These are phyloP conservation scores for Acipenser ruthenus DNA, from an alignment of 2,797 vertebrate genomes.

Conservation along the genomic window DNA sequence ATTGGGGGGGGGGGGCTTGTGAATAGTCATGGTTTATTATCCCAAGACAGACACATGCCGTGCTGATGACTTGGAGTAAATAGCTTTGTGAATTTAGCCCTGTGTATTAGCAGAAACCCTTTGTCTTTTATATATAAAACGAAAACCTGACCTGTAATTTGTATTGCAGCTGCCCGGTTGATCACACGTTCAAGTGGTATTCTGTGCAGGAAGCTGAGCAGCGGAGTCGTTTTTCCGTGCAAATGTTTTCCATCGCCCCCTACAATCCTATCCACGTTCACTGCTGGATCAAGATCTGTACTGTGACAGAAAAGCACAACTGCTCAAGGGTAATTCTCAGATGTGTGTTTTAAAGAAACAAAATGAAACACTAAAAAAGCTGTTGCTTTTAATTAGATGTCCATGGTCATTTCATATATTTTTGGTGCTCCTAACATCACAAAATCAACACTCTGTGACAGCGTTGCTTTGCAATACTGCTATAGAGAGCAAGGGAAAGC, in stretches of 20 bases:
- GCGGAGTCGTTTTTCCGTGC: constrained; percentile 43
- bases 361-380: background rate
- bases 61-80: too few relatives aligned
- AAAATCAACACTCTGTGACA: too few relatives aligned
- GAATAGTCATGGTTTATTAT: too few relatives aligned
- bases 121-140: background rate
- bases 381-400: too few relatives aligned
- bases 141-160: background rate
- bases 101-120: too few relatives aligned
- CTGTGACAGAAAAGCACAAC: constrained; percentile 25
- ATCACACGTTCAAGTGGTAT: constrained; percentile 47
- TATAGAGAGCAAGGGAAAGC: too few relatives aligned
- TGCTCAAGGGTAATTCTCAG: constrained; percentile 41
- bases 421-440: too few relatives aligned
- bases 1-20: too few relatives aligned
- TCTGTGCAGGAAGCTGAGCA: constrained; percentile 38
- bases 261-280: constrained; percentile 47
- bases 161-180: constrained; percentile 43
- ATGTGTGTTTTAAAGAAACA: constrained; percentile 5
- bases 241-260: constrained; percentile 52
- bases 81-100: too few relatives aligned
- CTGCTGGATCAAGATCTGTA: constrained; percentile 51
- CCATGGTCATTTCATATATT: too few relatives aligned
- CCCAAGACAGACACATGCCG: too few relatives aligned
- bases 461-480: too few relatives aligned